Conservation (phyloP, 2,888 invertebrate species). For the Phragmatobia fuliginosa region DNA sequence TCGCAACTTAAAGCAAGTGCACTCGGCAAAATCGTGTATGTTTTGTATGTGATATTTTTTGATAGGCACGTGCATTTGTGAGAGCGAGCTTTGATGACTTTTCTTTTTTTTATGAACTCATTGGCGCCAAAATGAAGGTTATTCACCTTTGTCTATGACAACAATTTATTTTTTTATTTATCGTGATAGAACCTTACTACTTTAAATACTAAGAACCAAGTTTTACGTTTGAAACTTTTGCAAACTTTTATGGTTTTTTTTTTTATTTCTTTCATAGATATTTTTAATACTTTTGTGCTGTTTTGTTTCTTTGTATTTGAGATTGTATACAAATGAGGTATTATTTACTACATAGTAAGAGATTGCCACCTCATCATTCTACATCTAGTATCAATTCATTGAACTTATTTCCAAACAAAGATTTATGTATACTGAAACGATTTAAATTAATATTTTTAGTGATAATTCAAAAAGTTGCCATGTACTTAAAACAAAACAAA, state of each 20-base stretch:
- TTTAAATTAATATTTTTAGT: no score
- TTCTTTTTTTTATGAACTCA: slow-evolving; percentile 27
- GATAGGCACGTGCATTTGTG: slow-evolving; percentile 57
- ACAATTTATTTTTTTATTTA: not conserved
- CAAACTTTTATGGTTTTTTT: no score
- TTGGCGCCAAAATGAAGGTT: not conserved
- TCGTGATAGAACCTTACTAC: not conserved
- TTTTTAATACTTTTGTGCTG: not conserved
- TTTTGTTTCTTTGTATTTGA: no score
- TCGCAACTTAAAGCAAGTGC: slow-evolving; percentile 72
- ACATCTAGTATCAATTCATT: no score
- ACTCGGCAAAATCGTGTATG: slow-evolving; percentile 67
- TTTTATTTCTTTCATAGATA: not conserved
- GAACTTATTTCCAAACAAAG: no score
- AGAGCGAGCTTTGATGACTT: slow-evolving; percentile 56
- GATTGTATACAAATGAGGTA: no score
- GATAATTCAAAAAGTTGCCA: no score
- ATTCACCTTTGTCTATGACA: slow-evolving; percentile 1
- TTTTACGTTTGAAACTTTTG: not conserved
- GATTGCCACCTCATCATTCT: no score
- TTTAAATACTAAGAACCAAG: not conserved
- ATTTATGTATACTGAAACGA: no score
- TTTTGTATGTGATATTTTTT: slow-evolving; percentile 61
- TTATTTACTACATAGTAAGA: no score
- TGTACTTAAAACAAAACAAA: no score